Conservation (phyloP, 2,113 vertebrate genomes). For the Oreochromis aureus region DNA sequence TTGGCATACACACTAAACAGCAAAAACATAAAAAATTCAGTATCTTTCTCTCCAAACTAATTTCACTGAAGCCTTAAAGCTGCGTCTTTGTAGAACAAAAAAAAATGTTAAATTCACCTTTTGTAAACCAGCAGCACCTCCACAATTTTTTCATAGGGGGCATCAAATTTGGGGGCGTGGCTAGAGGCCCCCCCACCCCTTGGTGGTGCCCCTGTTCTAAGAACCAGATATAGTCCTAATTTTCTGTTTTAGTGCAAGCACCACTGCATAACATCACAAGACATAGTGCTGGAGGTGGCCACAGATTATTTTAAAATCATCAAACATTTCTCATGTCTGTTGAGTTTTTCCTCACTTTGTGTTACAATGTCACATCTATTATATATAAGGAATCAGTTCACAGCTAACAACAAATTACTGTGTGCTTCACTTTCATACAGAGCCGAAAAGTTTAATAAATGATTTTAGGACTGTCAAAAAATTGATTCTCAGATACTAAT, state of each 20-base stretch:
- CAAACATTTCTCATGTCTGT: background rate
- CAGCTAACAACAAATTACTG: background rate
- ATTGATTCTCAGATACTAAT: background rate
- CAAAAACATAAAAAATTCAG: background rate
- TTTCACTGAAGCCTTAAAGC: background rate
- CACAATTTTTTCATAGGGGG: background rate
- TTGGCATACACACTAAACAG: background rate
- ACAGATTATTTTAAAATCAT: background rate
- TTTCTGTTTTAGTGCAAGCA: background rate
- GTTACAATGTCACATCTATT: background rate
- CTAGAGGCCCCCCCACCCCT: background rate
- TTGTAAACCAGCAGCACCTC: background rate
- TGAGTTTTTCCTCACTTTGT: background rate
- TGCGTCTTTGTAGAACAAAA: background rate
- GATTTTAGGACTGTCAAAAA: background rate
- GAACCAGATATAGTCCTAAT: background rate
- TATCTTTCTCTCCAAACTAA: rapidly evolving
- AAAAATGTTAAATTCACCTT: background rate
- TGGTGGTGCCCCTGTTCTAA: background rate
- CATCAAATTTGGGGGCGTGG: background rate
- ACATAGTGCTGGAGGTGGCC: background rate
- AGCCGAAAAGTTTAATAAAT: background rate
- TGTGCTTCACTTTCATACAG: background rate
- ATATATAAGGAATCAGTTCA: background rate
- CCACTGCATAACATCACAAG: background rate